A percentile compares a stretch with the other conserved stretches of the same genome.
Conservation (phyloP, 1,140 invertebrate genomes). For the Aphelenchoides avenae region DNA sequence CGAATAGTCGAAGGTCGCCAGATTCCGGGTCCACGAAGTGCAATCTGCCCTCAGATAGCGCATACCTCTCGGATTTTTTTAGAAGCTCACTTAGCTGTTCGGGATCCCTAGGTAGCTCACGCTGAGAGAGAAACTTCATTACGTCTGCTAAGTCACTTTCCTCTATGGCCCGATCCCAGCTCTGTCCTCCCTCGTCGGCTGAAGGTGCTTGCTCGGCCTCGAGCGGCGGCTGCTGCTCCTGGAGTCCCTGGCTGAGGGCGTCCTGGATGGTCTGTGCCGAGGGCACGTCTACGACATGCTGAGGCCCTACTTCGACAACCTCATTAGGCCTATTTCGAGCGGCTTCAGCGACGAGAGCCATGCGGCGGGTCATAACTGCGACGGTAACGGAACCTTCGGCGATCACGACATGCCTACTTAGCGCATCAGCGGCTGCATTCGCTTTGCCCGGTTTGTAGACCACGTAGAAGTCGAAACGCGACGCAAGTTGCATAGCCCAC, state of each 20-base stretch:
- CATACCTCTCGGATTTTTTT: neutral
- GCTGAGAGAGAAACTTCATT: conserved; percentile 4
- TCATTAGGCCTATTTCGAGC: too few relatives aligned
- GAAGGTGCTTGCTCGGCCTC: too few relatives aligned
- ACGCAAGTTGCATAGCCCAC: conserved; percentile 13
- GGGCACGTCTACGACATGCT: too few relatives aligned
- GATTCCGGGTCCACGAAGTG: neutral
- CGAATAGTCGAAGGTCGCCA: conserved; percentile 7
- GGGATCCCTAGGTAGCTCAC: neutral
- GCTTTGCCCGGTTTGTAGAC: conserved; percentile 12
- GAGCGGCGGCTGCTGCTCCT: too few relatives aligned
- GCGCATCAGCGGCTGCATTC: conserved; percentile 17
- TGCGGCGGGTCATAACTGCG: too few relatives aligned
- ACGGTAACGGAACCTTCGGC: too few relatives aligned
- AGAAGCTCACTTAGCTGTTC: neutral
- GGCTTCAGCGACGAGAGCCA: too few relatives aligned
- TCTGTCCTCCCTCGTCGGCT: too few relatives aligned
- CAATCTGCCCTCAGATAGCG: conserved; percentile 1
- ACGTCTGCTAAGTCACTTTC: conserved; percentile 10
- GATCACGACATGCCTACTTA: too few relatives aligned
- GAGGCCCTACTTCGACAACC: too few relatives aligned
- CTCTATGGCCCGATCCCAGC: neutral
- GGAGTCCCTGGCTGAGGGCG: too few relatives aligned
- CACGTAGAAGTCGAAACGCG: conserved; percentile 3
- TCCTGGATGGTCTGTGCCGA: neutral